These are phyloP conservation scores for Promerops cafer DNA, from an alignment of 2,113 vertebrate genomes.

Conservation along the genomic window DNA sequence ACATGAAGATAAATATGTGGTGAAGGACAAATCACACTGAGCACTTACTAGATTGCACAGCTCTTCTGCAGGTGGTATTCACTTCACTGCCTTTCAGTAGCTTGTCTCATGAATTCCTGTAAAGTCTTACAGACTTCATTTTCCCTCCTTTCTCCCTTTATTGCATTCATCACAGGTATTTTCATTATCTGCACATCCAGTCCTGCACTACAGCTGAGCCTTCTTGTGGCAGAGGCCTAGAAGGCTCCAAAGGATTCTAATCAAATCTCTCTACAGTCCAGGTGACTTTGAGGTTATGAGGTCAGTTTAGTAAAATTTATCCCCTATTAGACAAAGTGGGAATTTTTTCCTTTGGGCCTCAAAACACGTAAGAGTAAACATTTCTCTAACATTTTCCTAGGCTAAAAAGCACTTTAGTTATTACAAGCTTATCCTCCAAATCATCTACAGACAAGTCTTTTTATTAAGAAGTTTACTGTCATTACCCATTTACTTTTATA, in stretches of 20 bases:
- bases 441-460: background rate
- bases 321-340: background rate
- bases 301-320: background rate
- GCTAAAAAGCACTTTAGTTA: background rate
- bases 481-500: background rate
- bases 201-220: background rate
- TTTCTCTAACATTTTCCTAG: background rate
- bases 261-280: background rate
- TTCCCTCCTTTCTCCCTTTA: background rate
- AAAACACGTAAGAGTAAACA: background rate
- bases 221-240: background rate
- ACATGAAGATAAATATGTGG: background rate
- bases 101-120: background rate
- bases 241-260: background rate
- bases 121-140: background rate
- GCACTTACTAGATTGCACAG: background rate
- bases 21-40: background rate
- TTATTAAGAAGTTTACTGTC: background rate
- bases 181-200: conserved; percentile 11
- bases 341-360: background rate
- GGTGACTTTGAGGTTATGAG: background rate
- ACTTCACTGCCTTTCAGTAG: background rate
- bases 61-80: background rate
- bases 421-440: background rate
- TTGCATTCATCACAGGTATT: background rate